Base-by-base conservation (phyloP, 2,113 vertebrate species). In the Pyrgilauda ruficollis region DNA sequence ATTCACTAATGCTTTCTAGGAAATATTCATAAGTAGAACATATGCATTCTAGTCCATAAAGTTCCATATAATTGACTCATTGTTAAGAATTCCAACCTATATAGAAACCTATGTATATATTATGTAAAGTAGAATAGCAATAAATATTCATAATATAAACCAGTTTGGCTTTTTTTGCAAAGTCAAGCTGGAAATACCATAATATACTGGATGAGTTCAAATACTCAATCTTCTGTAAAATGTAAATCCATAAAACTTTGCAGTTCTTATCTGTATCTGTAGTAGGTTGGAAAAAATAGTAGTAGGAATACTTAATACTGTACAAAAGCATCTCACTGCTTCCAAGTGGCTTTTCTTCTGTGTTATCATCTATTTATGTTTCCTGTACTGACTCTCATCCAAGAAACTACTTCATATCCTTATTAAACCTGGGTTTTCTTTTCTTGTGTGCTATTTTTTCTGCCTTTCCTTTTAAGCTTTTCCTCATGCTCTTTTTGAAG, bases 141-240 rank as follows among this genome's bases (percentile, higher is more conserved):
- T 87, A 87, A 91, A 87, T 93, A 93, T 95, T 93, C 69, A 21
- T 75, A 35, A 4, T 87, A 30, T 75, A 89, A 94, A 78, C 28
- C 41, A 73, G 31, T 56, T 82, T 59, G 31, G 41, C 33, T 84
- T 89, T 84, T 62, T 89, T 89, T 76, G 6, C 7, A 14, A 91
- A 84, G 44, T 91, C 66, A 84, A 9, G 23, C 31, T 93, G 50
- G 41, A 80, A 91, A 50, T 84, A 79, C 61, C 15, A 11, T 82
- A 63, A 52, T 44, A 11, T 47, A 68, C 33, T 63, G 15, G 62
- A 27, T 53, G 50, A 82, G 31, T 94, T 89, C 78, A 84, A 28
- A 33, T 87, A 55, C 16, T 75, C 74, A 66, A 22, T 87, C 52
- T 84, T 84, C 47, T 82, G 5, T 43, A 74, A 82, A 91, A 87